These are phyloP conservation scores for Osmoderma eremita DNA, from an alignment of 2,888 invertebrate species.

Conservation along the genomic window DNA sequence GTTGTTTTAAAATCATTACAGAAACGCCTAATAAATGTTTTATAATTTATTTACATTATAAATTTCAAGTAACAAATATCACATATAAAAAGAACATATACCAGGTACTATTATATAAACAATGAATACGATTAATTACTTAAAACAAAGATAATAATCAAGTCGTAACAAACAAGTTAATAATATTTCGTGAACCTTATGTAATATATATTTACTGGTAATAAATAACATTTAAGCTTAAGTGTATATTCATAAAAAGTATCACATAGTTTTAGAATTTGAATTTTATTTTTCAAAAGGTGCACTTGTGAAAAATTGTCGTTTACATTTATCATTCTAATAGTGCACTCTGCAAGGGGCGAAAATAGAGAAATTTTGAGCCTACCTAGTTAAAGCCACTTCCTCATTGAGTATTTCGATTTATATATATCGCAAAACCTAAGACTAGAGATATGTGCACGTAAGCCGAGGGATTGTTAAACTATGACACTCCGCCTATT, in stretches of 20 bases:
- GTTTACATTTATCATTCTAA: slow-evolving; percentile 15
- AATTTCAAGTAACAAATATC: slow-evolving; percentile 25
- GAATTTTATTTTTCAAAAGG: slow-evolving; percentile 56
- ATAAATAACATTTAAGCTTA: slow-evolving; percentile 11
- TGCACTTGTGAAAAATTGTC: slow-evolving; percentile 60
- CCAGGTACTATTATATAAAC: slow-evolving; percentile 20
- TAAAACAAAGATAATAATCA: neutral
- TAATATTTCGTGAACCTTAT: neutral
- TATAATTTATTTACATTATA: slow-evolving; percentile 24
- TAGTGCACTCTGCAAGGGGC: slow-evolving; percentile 34
- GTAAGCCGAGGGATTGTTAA: slow-evolving; percentile 52
- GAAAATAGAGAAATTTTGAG: slow-evolving; percentile 17
- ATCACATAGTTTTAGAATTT: slow-evolving; percentile 64
- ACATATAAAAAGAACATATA: slow-evolving; percentile 22
- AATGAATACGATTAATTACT: neutral
- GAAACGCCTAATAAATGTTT: neutral
- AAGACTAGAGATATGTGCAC: slow-evolving; percentile 30
- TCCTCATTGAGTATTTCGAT: slow-evolving; percentile 6
- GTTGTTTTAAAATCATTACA: too few species aligned
- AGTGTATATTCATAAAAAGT: slow-evolving; percentile 49
- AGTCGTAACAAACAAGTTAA: neutral
- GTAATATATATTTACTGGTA: neutral
- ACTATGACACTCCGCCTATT: slow-evolving; percentile 78
- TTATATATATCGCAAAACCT: slow-evolving; percentile 18
- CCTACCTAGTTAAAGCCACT: slow-evolving; percentile 29